phyloP scores from a whole-genome alignment of 2,888 invertebrate genomes.

The Erynnis tages region DNA sequence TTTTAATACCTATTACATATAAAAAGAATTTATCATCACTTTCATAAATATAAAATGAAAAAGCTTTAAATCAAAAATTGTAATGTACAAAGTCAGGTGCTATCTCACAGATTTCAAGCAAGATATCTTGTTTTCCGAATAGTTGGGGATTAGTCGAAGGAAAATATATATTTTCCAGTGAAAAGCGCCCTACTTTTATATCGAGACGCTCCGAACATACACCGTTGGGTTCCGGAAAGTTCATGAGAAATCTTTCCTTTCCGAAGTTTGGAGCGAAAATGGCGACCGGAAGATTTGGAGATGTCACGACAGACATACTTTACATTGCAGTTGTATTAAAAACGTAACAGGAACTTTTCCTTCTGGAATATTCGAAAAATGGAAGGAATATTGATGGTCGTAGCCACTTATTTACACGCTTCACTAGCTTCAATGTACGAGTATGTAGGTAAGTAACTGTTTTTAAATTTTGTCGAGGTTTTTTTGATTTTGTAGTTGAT shows the following conservation, averaged over 20 bases:
- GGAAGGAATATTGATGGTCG: too few relatives aligned
- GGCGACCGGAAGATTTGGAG: conserved; percentile 20
- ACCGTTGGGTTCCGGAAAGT: conserved; percentile 18
- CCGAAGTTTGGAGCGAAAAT: conserved; percentile 21
- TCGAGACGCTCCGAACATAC: conserved; percentile 15
- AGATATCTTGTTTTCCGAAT: not conserved
- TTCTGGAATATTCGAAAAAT: not conserved
- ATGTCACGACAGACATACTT: conserved; percentile 14
- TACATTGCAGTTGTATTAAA: conserved; percentile 13
- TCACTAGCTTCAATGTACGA: too few relatives aligned
- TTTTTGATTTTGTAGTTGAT: too few relatives aligned
- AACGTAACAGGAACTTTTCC: not conserved
- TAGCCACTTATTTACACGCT: too few relatives aligned
- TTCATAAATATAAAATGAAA: too few relatives aligned
- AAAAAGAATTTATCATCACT: too few relatives aligned
- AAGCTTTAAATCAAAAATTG: too few relatives aligned
- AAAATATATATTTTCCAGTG: not conserved
- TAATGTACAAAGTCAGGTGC: too few relatives aligned
- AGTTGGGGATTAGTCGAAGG: not conserved
- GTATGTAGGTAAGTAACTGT: too few relatives aligned
- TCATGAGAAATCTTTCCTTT: conserved; percentile 24
- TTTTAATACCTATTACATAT: too few relatives aligned
- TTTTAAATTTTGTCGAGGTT: too few relatives aligned
- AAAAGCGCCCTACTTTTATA: conserved; percentile 3
- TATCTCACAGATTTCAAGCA: too few relatives aligned